These are phyloP conservation scores for Liopterus haemorrhoidalis DNA, from an alignment of 2,888 invertebrate species.

Conservation along the genomic window DNA sequence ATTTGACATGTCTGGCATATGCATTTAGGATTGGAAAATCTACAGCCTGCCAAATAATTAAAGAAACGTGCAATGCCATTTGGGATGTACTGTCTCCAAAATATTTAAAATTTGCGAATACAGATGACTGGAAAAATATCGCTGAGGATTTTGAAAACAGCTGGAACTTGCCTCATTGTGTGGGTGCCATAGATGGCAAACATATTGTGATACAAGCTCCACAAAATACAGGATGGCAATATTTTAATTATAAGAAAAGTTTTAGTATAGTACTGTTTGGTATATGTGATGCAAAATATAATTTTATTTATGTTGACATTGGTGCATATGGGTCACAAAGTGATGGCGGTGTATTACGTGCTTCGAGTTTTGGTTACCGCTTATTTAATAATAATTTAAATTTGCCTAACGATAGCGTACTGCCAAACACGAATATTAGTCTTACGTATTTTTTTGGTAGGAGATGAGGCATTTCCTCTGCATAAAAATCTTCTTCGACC, in stretches of 20 bases:
- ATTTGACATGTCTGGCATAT: slow-evolving; percentile 19
- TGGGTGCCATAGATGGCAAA: slow-evolving; percentile 25
- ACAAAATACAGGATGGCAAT: slow-evolving; percentile 20
- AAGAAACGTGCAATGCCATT: slow-evolving; percentile 23
- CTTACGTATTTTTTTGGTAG: no score
- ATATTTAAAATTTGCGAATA: slow-evolving; percentile 21
- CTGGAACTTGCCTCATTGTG: slow-evolving; percentile 29
- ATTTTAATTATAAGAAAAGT: slow-evolving; percentile 27
- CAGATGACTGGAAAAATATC: slow-evolving; percentile 25
- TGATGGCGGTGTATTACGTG: no score
- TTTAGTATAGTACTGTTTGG: no score
- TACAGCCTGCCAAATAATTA: slow-evolving; percentile 22
- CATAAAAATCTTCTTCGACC: no score
- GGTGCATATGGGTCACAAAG: no score
- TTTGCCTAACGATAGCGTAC: no score
- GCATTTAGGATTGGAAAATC: slow-evolving; percentile 24
- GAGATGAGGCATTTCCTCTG: no score
- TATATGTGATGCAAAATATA: no score
- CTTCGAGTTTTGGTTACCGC: no score
- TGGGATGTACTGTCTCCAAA: slow-evolving; percentile 18
- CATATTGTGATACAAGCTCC: slow-evolving; percentile 26
- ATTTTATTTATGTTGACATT: no score
- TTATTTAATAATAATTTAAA: no score
- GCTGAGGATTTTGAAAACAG: slow-evolving; percentile 10
- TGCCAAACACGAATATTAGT: no score